A percentile compares a stretch with the other conserved stretches of the same genome.
phyloP scores from a whole-genome alignment of 2,888 invertebrate species.

The Volucella bombylans region DNA sequence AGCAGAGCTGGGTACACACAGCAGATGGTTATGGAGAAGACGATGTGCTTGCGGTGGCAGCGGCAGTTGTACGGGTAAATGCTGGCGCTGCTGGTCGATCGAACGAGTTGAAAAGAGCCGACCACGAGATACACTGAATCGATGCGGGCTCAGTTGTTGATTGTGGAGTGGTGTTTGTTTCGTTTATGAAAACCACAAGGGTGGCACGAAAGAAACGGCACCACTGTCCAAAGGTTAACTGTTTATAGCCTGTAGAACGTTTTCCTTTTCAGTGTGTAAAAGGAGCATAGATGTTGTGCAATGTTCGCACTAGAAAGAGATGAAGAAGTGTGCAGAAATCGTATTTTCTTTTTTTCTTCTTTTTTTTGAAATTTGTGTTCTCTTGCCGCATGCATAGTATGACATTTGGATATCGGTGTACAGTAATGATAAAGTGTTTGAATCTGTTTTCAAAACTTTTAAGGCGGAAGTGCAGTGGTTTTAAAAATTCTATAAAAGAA shows the following conservation, averaged over 20 bases:
- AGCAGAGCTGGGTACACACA: slow-evolving; percentile 1
- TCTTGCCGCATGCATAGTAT: slow-evolving; percentile 4
- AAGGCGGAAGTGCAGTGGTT: slow-evolving; percentile 7
- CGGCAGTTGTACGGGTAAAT: slow-evolving; percentile 22
- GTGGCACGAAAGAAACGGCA: slow-evolving; percentile 59
- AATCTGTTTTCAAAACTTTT: background rate
- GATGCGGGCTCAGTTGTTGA: background rate
- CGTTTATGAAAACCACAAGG: slow-evolving; percentile 9
- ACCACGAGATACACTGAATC: slow-evolving; percentile 31
- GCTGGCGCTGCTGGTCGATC: background rate
- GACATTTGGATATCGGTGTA: slow-evolving; percentile 49
- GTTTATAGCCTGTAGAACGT: slow-evolving; percentile 56
- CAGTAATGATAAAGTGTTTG: slow-evolving; percentile 4
- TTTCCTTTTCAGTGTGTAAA: slow-evolving; percentile 3
- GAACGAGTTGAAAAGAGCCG: slow-evolving; percentile 55
- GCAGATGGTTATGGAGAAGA: slow-evolving; percentile 13
- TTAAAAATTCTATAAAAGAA: background rate
- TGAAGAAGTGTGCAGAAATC: background rate
- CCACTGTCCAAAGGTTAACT: slow-evolving; percentile 69
- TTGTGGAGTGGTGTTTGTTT: too few species aligned
- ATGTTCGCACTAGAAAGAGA: slow-evolving; percentile 52
- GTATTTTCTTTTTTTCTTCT: background rate
- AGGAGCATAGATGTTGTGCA: slow-evolving; percentile 26
- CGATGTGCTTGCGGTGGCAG: slow-evolving; percentile 38
- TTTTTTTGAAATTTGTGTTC: background rate